Percentiles rank a stretch among this genome's conserved stretches.
Conservation (phyloP, 1,140 invertebrate genomes). For the Periplaneta americana region DNA sequence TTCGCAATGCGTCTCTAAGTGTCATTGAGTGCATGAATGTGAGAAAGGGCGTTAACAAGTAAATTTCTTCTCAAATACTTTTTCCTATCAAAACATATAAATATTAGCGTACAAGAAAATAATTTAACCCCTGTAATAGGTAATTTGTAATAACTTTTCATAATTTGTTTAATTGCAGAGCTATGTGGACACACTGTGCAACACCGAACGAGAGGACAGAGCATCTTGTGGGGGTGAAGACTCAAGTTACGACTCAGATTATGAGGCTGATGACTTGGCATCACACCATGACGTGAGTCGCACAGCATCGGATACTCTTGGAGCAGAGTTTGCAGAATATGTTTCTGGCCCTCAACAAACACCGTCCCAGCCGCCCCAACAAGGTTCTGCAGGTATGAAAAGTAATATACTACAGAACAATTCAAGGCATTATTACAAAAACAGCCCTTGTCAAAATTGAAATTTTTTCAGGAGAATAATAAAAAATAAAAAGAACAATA, state of each 20-base stretch:
- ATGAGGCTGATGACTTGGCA: slow-evolving; percentile 56
- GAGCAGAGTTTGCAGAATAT: slow-evolving; percentile 79
- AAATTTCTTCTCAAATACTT: no score
- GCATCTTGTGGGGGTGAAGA: slow-evolving; percentile 54
- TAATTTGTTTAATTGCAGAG: slow-evolving; percentile 14
- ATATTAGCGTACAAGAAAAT: no score
- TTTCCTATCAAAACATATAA: no score
- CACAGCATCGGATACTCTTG: slow-evolving; percentile 75
- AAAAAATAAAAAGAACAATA: no score
- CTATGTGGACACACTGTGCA: slow-evolving; percentile 18
- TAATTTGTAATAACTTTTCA: no score
- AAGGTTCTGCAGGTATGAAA: not conserved
- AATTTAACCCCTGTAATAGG: no score
- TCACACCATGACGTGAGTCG: slow-evolving; percentile 69
- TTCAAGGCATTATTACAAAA: no score
- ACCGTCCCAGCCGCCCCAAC: not conserved
- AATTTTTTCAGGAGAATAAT: no score
- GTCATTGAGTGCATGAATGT: no score
- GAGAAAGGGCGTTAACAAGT: no score
- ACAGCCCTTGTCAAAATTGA: no score
- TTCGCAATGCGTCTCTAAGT: no score
- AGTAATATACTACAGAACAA: not conserved
- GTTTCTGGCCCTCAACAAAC: slow-evolving; percentile 41
- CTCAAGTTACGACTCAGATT: slow-evolving; percentile 83
- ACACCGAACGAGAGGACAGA: not conserved